These are phyloP conservation scores for Microctenopoma lineatum DNA, from an alignment of 2,797 vertebrate genomes.

Conservation along the genomic window DNA sequence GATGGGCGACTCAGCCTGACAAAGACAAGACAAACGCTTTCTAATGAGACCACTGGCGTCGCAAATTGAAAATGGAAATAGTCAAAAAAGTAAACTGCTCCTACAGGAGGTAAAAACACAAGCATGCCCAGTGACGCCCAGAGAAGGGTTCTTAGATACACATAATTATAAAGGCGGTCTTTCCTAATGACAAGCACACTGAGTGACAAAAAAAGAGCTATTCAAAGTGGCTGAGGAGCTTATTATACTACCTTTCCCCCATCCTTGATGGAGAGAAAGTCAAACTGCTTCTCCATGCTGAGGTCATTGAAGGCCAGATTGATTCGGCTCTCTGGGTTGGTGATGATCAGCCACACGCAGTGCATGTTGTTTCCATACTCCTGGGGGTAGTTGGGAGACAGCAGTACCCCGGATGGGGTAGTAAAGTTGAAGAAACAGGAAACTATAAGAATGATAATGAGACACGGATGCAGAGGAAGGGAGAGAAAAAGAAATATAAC, in stretches of 20 bases:
- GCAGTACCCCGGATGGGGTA: conserved; percentile 91
- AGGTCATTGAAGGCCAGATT: conserved; percentile 99
- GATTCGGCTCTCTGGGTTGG: conserved; percentile 94
- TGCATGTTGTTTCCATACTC: conserved; percentile 98
- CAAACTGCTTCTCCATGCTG: conserved; percentile 98
- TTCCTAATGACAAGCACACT: conserved; percentile 10
- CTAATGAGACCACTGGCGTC: conserved; percentile 15
- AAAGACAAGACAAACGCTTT: conserved; percentile 15
- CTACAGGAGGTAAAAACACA: neutral
- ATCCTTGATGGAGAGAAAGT: conserved; percentile 96
- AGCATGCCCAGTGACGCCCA: conserved; percentile 3
- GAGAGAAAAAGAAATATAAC: conserved; percentile 21
- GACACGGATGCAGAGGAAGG: neutral
- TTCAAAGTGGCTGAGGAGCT: conserved; percentile 24
- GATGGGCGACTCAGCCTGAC: conserved; percentile 90
- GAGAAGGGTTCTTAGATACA: conserved; percentile 23
- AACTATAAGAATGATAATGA: conserved; percentile 81
- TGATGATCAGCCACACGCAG: conserved; percentile 98
- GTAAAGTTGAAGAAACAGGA: conserved; percentile 99
- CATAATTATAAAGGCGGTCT: conserved; percentile 24
- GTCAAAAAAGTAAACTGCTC: conserved; percentile 1
- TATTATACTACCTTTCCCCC: conserved; percentile 85
- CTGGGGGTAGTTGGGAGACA: conserved; percentile 97
- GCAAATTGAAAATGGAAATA: neutral
- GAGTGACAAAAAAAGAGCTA: conserved; percentile 21